Evolutionary conservation across 2,113 vertebrate genomes (phyloP), one percentile per base, ranked within the genome.

Genomic region (Irena cyanogastra): DNA sequence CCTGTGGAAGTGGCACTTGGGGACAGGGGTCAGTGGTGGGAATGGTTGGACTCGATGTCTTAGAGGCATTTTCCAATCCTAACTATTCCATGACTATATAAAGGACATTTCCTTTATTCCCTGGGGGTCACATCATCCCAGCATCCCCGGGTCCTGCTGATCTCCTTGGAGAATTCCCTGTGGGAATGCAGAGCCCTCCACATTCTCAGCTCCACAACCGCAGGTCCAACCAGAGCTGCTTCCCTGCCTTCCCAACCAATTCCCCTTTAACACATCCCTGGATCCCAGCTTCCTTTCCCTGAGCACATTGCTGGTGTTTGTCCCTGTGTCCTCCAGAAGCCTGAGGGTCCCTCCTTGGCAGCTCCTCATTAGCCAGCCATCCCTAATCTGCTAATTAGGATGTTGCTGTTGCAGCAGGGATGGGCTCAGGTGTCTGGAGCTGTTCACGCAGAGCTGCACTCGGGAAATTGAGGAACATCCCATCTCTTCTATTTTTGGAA

Each of bases 261-360:
- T 22, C 30, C 35, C 7, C 12, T 7, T 47, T 6, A 2, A 0
- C 4, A 0, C 24, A 11, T 15, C n/a, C 64, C 54, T 11, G 28
- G 11, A 2, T 6, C 22, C 6, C 23, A 27, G 10, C 13, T 79
- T 27, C 27, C 35, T 37, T 66, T 56, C 18, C 5, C 23, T 0
- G 1, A 76, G 30, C 44, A 5, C 7, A 0, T 6, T 4, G 30
- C 35, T 47, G 16, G 1, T 20, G 33, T 45, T 66, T 23, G 30
- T 12, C 70, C 28, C 19, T 57, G 23, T 35, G 6, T 20, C 65
- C 61, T 20, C 35, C 26, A 6, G 13, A 11, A 31, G 30, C 42
- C 74, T 3, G 27, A 44, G 64, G 86, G 60, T 33, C 54, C 65
- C 50, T 92, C 49, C 45, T 35, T 7, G 85, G 45, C 59, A 33